Conservation (phyloP, 2,888 invertebrate species). For the Lycaena phlaeas region DNA sequence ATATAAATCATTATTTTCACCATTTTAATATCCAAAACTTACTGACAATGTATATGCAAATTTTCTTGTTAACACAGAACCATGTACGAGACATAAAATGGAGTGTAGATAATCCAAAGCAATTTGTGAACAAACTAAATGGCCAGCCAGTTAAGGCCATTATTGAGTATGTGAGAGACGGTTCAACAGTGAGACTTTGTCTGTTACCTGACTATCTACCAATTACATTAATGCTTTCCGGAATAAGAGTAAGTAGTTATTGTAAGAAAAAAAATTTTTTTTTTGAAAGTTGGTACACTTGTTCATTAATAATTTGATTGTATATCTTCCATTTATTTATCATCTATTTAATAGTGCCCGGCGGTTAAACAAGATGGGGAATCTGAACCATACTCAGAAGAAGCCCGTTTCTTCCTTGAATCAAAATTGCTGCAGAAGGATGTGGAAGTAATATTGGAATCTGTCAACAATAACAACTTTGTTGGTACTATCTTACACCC, state of each 20-base stretch:
- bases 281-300: neutral
- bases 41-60: too few species aligned
- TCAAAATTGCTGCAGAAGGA: constrained; percentile 91
- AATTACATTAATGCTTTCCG: constrained; percentile 95
- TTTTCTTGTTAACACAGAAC: constrained; percentile 45
- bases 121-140: constrained; percentile 85
- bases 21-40: too few species aligned
- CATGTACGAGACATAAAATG: constrained; percentile 92
- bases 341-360: constrained; percentile 72
- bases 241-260: constrained; percentile 79
- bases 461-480: constrained; percentile 93
- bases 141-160: constrained; percentile 92
- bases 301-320: neutral
- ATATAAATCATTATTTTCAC: too few species aligned
- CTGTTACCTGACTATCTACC: constrained; percentile 92
- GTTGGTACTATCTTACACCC: constrained; percentile 96
- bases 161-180: constrained; percentile 97
- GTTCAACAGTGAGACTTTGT: constrained; percentile 94
- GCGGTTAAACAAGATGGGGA: constrained; percentile 83
- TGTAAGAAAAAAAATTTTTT: too few species aligned
- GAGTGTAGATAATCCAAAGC: constrained; percentile 83
- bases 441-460: constrained; percentile 91
- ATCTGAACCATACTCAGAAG: constrained; percentile 84
- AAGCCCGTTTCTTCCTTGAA: constrained; percentile 96
- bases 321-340: too few species aligned